Evolutionary conservation across 2,888 invertebrate species (phyloP).

Genomic region (Ornithoptera alexandrae): DNA sequence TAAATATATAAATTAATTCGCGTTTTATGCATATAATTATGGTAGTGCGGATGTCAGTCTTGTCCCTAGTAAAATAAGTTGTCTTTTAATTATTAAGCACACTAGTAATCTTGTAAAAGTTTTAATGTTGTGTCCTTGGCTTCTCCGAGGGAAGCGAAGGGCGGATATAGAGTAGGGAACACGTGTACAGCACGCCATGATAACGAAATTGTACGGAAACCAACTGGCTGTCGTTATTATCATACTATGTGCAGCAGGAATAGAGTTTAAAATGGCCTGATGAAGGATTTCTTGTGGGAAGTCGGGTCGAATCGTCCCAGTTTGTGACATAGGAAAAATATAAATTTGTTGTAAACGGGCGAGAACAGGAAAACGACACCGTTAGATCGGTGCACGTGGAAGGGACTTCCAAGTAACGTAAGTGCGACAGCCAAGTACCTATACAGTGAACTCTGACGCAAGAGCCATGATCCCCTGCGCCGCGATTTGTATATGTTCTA

Average conservation of each 20-base stretch:
- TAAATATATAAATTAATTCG: too few species aligned
- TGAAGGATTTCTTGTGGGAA: slow-evolving; percentile 18
- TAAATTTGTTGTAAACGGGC: slow-evolving; percentile 52
- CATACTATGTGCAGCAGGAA: slow-evolving; percentile 10
- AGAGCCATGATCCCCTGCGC: slow-evolving; percentile 29
- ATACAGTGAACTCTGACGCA: slow-evolving; percentile 43
- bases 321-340: slow-evolving; percentile 44
- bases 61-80: slow-evolving; percentile 6
- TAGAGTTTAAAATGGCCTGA: slow-evolving; percentile 22
- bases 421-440: slow-evolving; percentile 43
- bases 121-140: slow-evolving; percentile 68
- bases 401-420: slow-evolving; percentile 54
- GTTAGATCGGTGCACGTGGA: slow-evolving; percentile 56
- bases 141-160: slow-evolving; percentile 61
- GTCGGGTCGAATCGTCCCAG: slow-evolving; percentile 26
- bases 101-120: slow-evolving; percentile 61
- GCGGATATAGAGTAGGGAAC: slow-evolving; percentile 67
- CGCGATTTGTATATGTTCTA: slow-evolving; percentile 42
- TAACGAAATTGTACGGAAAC: slow-evolving; percentile 47
- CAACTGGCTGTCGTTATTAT: slow-evolving; percentile 17
- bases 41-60: slow-evolving; percentile 1
- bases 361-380: slow-evolving; percentile 61
- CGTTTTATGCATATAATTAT: too few species aligned
- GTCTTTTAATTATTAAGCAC: slow-evolving; percentile 46
- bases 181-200: slow-evolving; percentile 69